Evolutionary conservation across 2,113 vertebrate genomes (phyloP), one percentile per base, ranked within the genome.

Genomic region (Sardina pilchardus): DNA sequence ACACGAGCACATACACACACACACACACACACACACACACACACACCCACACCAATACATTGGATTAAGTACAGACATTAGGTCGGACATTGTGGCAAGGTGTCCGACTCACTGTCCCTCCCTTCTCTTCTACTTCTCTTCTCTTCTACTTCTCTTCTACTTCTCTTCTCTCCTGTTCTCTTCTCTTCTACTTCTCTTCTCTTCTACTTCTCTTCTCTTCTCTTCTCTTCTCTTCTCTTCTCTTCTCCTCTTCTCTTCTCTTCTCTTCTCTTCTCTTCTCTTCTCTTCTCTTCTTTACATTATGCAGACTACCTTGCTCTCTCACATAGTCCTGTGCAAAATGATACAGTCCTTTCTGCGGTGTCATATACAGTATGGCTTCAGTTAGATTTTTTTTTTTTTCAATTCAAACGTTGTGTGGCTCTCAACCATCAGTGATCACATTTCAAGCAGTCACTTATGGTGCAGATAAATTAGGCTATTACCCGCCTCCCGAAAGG

Each of bases 251-350:
- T 42, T 42, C 39, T 42, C n/a, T n/a, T n/a, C n/a, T n/a, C 19
- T 6, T 19, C 53, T 56, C 19, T 24, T 24, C 53, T 59, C 53
- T 59, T 59, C 53, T 59, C 21, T 24, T 24, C 4, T 34, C 30
- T 71, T 24, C 53, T 59, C 26, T 12, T 71, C 10, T 71, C 26
- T 71, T 10, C 63, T 71, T 6, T 34, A 30, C 53, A 4, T 12
- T 78, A 17, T 75, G 17, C 17, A 14, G 30, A 30, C 8, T 17
- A 36, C 34, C 71, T 16, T 14, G 9, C 0, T 39, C 42, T 30
- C 44, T 89, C 90, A 82, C 90, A 89, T 89, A 92, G 90, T 87
- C 59, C 48, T 84, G 21, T 17, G 87, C 87, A 88, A 80, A 83
- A 82, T 81, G 83, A 36, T 44, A 30, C 88, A 59, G 89, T 81